Base-by-base conservation (phyloP, 2,888 invertebrate species). In the Hymenopus coronatus region DNA sequence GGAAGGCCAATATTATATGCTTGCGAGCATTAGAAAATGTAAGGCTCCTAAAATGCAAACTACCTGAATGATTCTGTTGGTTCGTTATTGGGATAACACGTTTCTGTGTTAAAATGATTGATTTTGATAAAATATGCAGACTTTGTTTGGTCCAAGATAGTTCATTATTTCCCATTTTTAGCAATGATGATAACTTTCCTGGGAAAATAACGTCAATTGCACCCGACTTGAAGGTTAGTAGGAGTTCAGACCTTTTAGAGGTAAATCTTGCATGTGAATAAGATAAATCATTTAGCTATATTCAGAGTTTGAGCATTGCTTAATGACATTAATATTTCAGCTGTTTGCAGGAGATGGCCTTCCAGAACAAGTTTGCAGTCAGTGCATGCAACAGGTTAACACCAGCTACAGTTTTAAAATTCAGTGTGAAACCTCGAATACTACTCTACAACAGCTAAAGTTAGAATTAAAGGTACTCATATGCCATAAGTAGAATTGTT, bases 41-140 rank as follows among this genome's bases (percentile, higher is more conserved):
- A 70, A 70, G 15, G 3, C 20, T 6, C 4, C 0, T 20, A 70
- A 25, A 70, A 70, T 70, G 54, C 54, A 70, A 70, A 3, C 54
- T 15, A 70, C n/a, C n/a, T n/a, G n/a, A 20, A 70, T 70, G 6
- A 70, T 3, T 3, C 54, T 6, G 4, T 20, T 70, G 54, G 15
- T 20, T 70, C 54, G 20, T 20, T 25, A 70, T 70, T 70, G 54
- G 25, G 3, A 70, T 20, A 20, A 70, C 20, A 20, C 25, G 20
- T 70, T 8, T 54, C 1, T 70, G 6, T 70, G 20, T 70, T 70
- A 70, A 70, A 70, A 70, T 70, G 54, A 70, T 70, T 20, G 54
- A 87, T n/a, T 87, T 87, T 82, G 82, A 82, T 33, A 28, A 87
- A 40, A 87, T 87, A 28, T 87, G 87, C 33, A 81, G 87, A n/a